Conservation (phyloP, 2,888 invertebrate species). For the Troides helena region DNA sequence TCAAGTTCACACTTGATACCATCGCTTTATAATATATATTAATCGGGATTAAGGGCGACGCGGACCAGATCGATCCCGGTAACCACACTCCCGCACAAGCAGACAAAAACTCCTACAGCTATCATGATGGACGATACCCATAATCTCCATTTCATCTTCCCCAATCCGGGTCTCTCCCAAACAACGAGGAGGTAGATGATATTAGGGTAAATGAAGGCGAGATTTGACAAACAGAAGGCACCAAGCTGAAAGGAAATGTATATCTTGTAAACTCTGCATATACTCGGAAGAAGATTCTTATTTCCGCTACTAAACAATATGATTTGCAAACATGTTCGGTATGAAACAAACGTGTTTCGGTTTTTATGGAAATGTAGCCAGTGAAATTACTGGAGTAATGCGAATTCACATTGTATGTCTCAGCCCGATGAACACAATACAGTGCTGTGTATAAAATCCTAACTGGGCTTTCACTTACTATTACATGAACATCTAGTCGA, state of each 20-base stretch:
- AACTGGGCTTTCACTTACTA: no score
- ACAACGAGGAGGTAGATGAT: constrained; percentile 63
- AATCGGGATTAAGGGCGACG: background rate
- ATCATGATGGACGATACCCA: constrained; percentile 56
- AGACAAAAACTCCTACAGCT: constrained; percentile 52
- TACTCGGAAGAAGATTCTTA: background rate
- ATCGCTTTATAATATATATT: no score
- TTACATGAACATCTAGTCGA: no score
- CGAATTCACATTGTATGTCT: no score
- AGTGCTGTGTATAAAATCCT: no score
- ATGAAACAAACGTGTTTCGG: no score
- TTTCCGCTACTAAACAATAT: no score
- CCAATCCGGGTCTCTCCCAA: constrained; percentile 67
- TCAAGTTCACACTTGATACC: no score
- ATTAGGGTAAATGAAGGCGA: constrained; percentile 72
- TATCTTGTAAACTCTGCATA: background rate
- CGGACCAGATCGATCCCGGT: constrained; percentile 39
- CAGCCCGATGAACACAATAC: no score
- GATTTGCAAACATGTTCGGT: no score
- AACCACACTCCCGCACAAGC: constrained; percentile 50
- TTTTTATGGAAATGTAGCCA: no score
- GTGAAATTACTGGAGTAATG: no score
- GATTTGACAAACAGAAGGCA: constrained; percentile 68
- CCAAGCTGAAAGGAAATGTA: constrained; percentile 59
- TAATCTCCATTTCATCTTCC: constrained; percentile 58